Conservation (phyloP, 1,140 invertebrate species). For the Drosophila fuyamai region DNA sequence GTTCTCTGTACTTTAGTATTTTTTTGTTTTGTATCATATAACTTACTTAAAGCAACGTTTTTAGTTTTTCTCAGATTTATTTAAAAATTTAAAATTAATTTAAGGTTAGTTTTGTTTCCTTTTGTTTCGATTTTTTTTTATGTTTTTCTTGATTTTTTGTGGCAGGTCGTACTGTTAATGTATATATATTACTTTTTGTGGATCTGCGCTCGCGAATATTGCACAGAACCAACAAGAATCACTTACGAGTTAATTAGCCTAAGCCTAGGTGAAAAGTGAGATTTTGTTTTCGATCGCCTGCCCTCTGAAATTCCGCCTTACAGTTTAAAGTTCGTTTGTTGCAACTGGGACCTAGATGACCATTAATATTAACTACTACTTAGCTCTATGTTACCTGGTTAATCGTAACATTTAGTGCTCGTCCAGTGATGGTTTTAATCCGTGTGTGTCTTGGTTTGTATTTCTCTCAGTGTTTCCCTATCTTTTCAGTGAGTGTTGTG, state of each 20-base stretch:
- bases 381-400: slow-evolving; percentile 63
- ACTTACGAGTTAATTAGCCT: slow-evolving; percentile 51
- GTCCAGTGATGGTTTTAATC: slow-evolving; percentile 40
- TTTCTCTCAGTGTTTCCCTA: slow-evolving; percentile 28
- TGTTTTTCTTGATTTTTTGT: slow-evolving; percentile 44
- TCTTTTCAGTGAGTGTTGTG: slow-evolving; percentile 15
- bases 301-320: slow-evolving; percentile 47
- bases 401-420: slow-evolving; percentile 79
- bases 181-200: slow-evolving; percentile 27
- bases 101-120: slow-evolving; percentile 55
- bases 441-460: slow-evolving; percentile 31
- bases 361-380: slow-evolving; percentile 62
- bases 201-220: slow-evolving; percentile 21
- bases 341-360: slow-evolving; percentile 74
- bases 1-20: slow-evolving; percentile 37
- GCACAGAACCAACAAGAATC: slow-evolving; percentile 42
- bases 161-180: slow-evolving; percentile 76
- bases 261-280: slow-evolving; percentile 49
- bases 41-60: slow-evolving; percentile 77
- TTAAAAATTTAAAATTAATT: slow-evolving; percentile 69
- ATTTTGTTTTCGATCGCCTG: slow-evolving; percentile 29
- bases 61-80: slow-evolving; percentile 48
- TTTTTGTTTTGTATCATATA: slow-evolving; percentile 27
- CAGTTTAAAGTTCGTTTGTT: slow-evolving; percentile 50
- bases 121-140: slow-evolving; percentile 20